Evolutionary conservation across 2,797 vertebrate species (phyloP).

Genomic region (Pangasius krempfi): DNA sequence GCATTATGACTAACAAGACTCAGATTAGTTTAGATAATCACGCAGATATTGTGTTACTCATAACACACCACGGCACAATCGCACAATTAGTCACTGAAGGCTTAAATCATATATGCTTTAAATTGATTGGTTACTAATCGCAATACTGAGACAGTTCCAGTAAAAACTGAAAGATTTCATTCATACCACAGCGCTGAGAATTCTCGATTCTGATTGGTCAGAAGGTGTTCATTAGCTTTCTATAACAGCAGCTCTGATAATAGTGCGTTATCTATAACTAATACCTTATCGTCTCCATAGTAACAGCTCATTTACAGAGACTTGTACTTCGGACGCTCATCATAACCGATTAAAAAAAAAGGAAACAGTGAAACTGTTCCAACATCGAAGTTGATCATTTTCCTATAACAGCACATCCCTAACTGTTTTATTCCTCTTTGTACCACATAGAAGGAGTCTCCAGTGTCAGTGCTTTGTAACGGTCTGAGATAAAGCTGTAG

Average conservation of each 20-base stretch:
- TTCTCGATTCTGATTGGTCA: neutral
- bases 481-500: neutral
- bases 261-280: too few relatives aligned
- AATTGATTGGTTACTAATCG: slow-evolving; percentile 15
- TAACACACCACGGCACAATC: neutral
- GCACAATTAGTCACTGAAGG: neutral
- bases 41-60: slow-evolving; percentile 19
- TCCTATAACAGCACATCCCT: too few relatives aligned
- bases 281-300: neutral
- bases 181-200: neutral
- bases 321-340: neutral
- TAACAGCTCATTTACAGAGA: neutral
- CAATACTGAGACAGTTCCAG: neutral
- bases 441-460: neutral
- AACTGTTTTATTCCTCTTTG: too few relatives aligned
- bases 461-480: neutral
- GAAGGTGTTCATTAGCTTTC: neutral
- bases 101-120: neutral
- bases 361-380: too few relatives aligned
- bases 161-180: neutral
- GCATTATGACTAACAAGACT: slow-evolving; percentile 11
- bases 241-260: neutral
- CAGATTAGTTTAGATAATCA: neutral
- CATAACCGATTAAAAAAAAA: neutral
- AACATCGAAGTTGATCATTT: too few relatives aligned